These are phyloP conservation scores for Monochamus saltuarius DNA, from an alignment of 1,140 invertebrate species.

Conservation along the genomic window DNA sequence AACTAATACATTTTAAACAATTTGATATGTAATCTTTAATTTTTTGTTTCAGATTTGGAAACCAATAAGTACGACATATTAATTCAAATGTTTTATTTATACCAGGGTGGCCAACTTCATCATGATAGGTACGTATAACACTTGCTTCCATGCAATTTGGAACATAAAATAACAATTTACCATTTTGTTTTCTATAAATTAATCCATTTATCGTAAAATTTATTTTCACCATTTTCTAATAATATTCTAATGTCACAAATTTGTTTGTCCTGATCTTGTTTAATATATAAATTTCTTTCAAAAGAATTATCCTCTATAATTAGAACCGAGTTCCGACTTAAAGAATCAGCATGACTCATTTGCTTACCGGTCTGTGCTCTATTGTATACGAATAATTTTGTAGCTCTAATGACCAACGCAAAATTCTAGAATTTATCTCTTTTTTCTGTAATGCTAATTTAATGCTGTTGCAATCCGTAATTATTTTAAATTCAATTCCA, in stretches of 20 bases:
- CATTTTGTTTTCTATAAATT: slow-evolving; percentile 9
- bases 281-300: neutral
- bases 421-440: slow-evolving; percentile 34
- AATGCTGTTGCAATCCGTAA: slow-evolving; percentile 42
- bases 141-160: neutral
- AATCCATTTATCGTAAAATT: slow-evolving; percentile 3
- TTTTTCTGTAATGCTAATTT: slow-evolving; percentile 35
- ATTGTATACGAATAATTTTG: slow-evolving; percentile 37
- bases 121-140: neutral
- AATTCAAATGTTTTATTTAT: neutral
- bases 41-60: slow-evolving; percentile 41
- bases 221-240: neutral
- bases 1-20: slow-evolving; percentile 42
- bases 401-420: slow-evolving; percentile 32
- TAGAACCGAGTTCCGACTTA: slow-evolving; percentile 33
- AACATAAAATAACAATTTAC: slow-evolving; percentile 15
- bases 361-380: slow-evolving; percentile 32
- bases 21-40: slow-evolving; percentile 31
- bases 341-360: slow-evolving; percentile 43
- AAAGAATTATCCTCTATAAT: slow-evolving; percentile 3
- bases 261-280: neutral
- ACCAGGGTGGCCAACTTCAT: neutral
- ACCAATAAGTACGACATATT: slow-evolving; percentile 32
- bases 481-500: slow-evolving; percentile 49
- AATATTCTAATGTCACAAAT: neutral